These are phyloP conservation scores for Paradisaea rubra DNA, from an alignment of 2,113 vertebrate species.

Conservation along the genomic window DNA sequence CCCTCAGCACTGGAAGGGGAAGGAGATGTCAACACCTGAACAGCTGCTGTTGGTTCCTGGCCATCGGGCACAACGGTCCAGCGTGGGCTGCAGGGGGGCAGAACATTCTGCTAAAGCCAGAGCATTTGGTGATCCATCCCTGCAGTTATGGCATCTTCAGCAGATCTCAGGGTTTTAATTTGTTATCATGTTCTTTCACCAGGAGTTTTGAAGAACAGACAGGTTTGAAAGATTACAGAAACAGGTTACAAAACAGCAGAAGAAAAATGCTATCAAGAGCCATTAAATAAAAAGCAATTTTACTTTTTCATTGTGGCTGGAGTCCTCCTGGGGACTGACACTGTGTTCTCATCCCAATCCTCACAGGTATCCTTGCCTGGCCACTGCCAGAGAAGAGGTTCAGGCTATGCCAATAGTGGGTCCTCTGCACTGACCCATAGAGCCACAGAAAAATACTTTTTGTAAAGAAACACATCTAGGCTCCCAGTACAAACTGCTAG, in stretches of 20 bases:
- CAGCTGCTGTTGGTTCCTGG: background rate
- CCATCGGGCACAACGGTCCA: rapidly evolving
- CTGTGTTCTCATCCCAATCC: background rate
- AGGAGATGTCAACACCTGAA: background rate
- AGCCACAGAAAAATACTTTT: background rate
- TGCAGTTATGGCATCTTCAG: background rate
- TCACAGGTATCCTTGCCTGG: background rate
- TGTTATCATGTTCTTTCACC: background rate
- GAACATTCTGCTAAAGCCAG: background rate
- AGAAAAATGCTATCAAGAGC: background rate
- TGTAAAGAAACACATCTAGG: background rate
- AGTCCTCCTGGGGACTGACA: background rate
- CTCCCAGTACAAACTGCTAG: background rate
- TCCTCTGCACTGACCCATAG: background rate
- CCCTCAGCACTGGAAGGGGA: background rate
- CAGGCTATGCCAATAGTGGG: rapidly evolving
- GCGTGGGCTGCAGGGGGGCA: background rate
- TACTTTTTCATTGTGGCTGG: background rate
- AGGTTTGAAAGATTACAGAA: background rate
- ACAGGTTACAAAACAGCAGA: background rate
- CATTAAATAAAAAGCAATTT: background rate
- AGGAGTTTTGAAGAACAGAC: background rate
- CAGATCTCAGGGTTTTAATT: background rate
- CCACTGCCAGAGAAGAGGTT: background rate
- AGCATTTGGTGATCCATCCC: background rate